Percentiles rank a stretch among this genome's conserved stretches.
Evolutionary conservation across 2,888 invertebrate species (phyloP).

Genomic region (Brassicogethes aeneus): DNA sequence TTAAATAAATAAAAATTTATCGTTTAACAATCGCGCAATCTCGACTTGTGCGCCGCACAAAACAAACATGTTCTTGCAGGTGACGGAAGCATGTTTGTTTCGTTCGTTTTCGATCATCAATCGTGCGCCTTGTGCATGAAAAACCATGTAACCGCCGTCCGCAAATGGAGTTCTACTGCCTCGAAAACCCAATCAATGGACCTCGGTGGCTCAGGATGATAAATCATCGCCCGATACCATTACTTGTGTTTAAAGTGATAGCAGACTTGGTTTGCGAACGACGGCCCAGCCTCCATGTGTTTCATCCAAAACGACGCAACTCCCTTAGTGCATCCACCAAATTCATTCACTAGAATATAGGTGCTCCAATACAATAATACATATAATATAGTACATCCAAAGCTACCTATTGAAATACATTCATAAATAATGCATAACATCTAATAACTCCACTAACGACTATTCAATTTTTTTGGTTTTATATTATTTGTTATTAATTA

Average conservation of each 20-base stretch:
- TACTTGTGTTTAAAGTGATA: conserved; percentile 22
- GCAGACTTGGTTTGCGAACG: conserved; percentile 17
- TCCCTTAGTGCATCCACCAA: conserved; percentile 12
- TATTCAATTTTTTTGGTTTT: conserved; percentile 22
- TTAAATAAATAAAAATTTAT: conserved; percentile 2
- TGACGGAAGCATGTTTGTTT: not conserved
- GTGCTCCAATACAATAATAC: no score
- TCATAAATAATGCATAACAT: conserved; percentile 28
- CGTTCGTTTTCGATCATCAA: not conserved
- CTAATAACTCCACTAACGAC: conserved; percentile 24
- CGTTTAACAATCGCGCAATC: not conserved
- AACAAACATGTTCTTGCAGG: not conserved
- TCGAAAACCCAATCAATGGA: conserved; percentile 26
- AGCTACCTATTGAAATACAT: conserved; percentile 21
- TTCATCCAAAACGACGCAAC: conserved; percentile 19
- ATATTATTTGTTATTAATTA: conserved; percentile 18
- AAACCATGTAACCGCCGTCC: conserved; percentile 30
- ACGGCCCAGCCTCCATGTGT: conserved; percentile 37
- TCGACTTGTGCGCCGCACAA: conserved; percentile 1
- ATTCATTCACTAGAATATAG: conserved; percentile 17
- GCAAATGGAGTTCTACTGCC: conserved; percentile 18
- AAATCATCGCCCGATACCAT: conserved; percentile 35
- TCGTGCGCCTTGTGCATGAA: conserved; percentile 16
- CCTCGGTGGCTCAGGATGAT: conserved; percentile 40
- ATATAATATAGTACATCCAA: conserved; percentile 27